These are phyloP conservation scores for Lissocephala sabroskyi DNA, from an alignment of 2,888 invertebrate species.

Conservation along the genomic window DNA sequence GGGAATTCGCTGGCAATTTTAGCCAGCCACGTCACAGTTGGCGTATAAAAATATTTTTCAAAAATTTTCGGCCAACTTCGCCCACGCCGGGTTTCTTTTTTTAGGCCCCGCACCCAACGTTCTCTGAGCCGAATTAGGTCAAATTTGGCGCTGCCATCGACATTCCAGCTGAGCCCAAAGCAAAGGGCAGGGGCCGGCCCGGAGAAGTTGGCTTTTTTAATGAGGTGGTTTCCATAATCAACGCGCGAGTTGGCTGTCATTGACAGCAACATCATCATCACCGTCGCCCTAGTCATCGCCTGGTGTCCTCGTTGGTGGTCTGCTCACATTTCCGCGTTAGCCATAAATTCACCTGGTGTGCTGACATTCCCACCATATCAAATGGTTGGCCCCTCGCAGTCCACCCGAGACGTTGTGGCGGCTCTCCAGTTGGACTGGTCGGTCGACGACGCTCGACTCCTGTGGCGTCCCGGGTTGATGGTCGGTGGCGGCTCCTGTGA, in stretches of 20 bases:
- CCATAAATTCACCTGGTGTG: constrained; percentile 47
- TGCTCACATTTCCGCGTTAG: constrained; percentile 50
- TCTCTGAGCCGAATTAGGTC: background rate
- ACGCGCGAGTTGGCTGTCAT: constrained; percentile 45
- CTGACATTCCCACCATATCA: background rate
- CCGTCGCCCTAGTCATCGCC: background rate
- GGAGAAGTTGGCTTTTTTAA: constrained; percentile 32
- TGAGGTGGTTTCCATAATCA: constrained; percentile 57
- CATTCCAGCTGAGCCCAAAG: background rate
- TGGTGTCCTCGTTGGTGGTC: background rate
- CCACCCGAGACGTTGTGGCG: no score
- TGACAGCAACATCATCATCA: constrained; percentile 21
- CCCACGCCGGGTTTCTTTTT: constrained; percentile 16
- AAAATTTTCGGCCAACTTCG: constrained; percentile 11
- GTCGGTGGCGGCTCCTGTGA: constrained; percentile 28
- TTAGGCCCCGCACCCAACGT: constrained; percentile 2
- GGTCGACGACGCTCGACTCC: background rate
- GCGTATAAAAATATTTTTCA: constrained; percentile 56
- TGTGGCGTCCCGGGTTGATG: no score
- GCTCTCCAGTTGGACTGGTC: background rate
- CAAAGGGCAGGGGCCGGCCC: background rate
- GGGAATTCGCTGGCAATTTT: no score
- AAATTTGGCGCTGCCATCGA: constrained; percentile 22
- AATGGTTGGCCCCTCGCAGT: constrained; percentile 6
- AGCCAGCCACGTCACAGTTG: constrained; percentile 24